Base-by-base conservation (phyloP, 2,113 vertebrate species). In the Alethe castanea region DNA sequence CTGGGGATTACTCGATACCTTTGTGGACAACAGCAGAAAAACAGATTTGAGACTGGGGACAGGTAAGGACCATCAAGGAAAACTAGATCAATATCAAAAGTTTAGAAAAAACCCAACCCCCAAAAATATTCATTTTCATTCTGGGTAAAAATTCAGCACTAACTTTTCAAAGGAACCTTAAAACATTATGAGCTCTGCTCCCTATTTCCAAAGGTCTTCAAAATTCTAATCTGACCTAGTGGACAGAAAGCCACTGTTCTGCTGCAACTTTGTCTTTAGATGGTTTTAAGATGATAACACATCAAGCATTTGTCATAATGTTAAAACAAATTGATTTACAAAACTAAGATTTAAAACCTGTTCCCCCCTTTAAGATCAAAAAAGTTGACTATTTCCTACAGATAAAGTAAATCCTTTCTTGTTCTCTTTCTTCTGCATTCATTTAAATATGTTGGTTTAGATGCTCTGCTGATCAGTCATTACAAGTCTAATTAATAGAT, bases 51-150 rank as follows among this genome's bases (percentile, higher is more conserved):
- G 25, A 16, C 22, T 19, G 5, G 19, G 18, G 16, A 48, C 38
- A 79, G 6, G 5, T 8, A 64, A 54, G 14, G 10, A 64, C 19
- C 61, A 42, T 1, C 13, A 31, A 17, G 23, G 36, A 74, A 79
- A 79, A 18, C 6, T 29, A 92, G 40, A 69, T 9, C 16, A 48
- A 35, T 10, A 70, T 8, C 13, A 56, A 45, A 65, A 59, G 5
- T 17, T 81, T 33, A 19, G 35, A 13, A 53, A 45, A 56, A 22
- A 19, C 0, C 2, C n/a, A 47, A 6, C 2, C 1, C 3, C 5
- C 33, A 18, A 65, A 65, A 71, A 3, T 31, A 28, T 5, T 74
- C 1, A 23, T 35, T 31, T 25, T 9, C 5, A 25, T 6, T 44
- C 14, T 36, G 33, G 12, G 20, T 57, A 7, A 31, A 12, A 4